Evolutionary conservation across 2,888 invertebrate species (phyloP), one percentile per base, ranked within the genome.

Genomic region (Conistra vaccinii): DNA sequence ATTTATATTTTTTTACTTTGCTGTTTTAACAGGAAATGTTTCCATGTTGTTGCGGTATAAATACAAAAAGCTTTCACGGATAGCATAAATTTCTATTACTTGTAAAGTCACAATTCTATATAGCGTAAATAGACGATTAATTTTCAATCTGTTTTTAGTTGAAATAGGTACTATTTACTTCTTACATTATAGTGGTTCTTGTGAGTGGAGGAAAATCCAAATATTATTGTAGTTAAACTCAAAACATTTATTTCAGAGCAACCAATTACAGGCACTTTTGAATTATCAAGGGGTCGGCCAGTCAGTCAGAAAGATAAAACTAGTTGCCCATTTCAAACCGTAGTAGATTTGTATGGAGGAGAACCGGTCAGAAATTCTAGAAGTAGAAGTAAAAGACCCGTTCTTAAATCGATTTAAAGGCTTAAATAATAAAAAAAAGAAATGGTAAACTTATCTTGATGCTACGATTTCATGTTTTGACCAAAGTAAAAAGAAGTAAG

Each of bases 1-100:
- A 67, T 85, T 87, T 83, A 69, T 71, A 76, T 78, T 80, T 85
- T 85, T 87, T 77, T 77, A 66, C 63, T 80, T 79, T 65, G 35
- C 55, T 63, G 76, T 81, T 78, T 79, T 73, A 60, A 66, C 69
- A 69, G 32, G 55, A 53, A 79, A 83, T 68, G 69, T 80, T 84
- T 84, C 65, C 69, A 66, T 85, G 51, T 68, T 61, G 62, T 66
- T 58, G 63, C 58, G 14, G 58, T 55, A 74, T 69, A 72, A 73
- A 85, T 81, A 58, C 78, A 81, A 39, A 86, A 85, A 78, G 85
- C 75, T 83, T 76, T 69, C 61, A 65, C 32, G 20, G 65, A 65
- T 62, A 62, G 26, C 58, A 55, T 57, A 65, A 57, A 65, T 48
- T 66, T 55, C 23, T 42, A 17, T 61, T 55, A 20, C 32, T 53